Conservation (phyloP, 2,888 invertebrate species). For the Epinotia ramella region DNA sequence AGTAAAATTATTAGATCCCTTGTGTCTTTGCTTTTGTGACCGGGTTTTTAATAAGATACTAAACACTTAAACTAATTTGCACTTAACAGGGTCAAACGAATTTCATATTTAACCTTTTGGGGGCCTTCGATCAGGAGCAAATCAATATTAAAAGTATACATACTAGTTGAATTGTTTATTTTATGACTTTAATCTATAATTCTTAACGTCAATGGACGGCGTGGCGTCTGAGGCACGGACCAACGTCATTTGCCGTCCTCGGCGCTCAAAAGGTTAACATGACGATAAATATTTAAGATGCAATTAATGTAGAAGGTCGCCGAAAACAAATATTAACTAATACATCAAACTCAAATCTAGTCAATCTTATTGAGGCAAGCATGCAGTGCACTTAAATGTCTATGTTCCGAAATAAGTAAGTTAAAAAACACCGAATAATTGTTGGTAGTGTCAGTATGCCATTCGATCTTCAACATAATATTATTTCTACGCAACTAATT, state of each 20-base stretch:
- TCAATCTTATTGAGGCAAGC: slow-evolving; percentile 13
- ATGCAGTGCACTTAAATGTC: slow-evolving; percentile 19
- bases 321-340: neutral
- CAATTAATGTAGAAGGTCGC: slow-evolving; percentile 4
- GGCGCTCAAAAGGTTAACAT: neutral
- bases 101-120: neutral
- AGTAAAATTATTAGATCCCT: neutral
- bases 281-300: neutral
- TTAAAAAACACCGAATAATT: neutral
- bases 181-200: neutral
- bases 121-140: neutral
- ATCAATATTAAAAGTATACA: neutral
- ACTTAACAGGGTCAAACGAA: slow-evolving; percentile 13
- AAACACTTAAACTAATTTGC: slow-evolving; percentile 16
- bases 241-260: neutral
- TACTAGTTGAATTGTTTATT: neutral
- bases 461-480: neutral
- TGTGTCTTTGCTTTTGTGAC: neutral
- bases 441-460: slow-evolving; percentile 15
- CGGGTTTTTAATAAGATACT: neutral
- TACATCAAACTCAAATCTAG: slow-evolving; percentile 3
- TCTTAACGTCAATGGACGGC: neutral
- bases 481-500: slow-evolving; percentile 11
- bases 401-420: neutral
- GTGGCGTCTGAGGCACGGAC: neutral